A percentile compares a stretch with the other conserved stretches of the same genome.
Evolutionary conservation across 2,888 invertebrate genomes (phyloP).

Genomic region (Cataglyphis cursor): DNA sequence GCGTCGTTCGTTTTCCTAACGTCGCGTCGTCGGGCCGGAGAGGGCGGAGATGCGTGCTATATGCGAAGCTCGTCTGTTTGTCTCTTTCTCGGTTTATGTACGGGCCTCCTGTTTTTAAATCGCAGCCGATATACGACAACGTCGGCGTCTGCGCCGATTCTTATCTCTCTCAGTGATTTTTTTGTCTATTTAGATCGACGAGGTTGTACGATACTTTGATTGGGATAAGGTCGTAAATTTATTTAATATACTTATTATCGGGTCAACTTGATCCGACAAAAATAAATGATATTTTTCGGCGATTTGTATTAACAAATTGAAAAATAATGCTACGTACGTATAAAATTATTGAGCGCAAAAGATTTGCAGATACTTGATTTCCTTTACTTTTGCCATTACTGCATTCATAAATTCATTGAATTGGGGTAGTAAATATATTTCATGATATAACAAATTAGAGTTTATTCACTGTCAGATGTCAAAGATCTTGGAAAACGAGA

Average conservation of each 20-base stretch:
- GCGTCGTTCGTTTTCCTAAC: slow-evolving; percentile 72
- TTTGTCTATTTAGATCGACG: not conserved
- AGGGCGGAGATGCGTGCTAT: slow-evolving; percentile 60
- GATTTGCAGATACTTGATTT: not conserved
- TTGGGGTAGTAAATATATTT: not conserved
- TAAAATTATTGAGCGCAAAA: not conserved
- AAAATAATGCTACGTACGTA: not conserved
- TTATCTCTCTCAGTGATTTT: not conserved
- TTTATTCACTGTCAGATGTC: not conserved
- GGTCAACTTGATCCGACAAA: not conserved
- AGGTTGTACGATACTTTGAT: not conserved
- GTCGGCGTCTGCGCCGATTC: slow-evolving; percentile 7
- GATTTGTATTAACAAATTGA: not conserved
- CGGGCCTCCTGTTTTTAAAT: slow-evolving; percentile 37
- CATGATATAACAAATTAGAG: not conserved
- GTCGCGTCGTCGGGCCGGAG: slow-evolving; percentile 62
- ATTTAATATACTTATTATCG: not conserved
- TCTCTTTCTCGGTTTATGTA: slow-evolving; percentile 38
- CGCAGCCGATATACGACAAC: slow-evolving; percentile 27
- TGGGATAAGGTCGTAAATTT: not conserved
- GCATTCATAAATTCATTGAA: not conserved
- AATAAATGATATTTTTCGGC: not conserved
- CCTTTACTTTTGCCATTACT: not conserved
- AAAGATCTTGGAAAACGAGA: slow-evolving; percentile 10
- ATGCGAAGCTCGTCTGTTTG: slow-evolving; percentile 62